Evolutionary conservation across 1,140 invertebrate species (phyloP).

Genomic region (Drosophila pseudoobscura): DNA sequence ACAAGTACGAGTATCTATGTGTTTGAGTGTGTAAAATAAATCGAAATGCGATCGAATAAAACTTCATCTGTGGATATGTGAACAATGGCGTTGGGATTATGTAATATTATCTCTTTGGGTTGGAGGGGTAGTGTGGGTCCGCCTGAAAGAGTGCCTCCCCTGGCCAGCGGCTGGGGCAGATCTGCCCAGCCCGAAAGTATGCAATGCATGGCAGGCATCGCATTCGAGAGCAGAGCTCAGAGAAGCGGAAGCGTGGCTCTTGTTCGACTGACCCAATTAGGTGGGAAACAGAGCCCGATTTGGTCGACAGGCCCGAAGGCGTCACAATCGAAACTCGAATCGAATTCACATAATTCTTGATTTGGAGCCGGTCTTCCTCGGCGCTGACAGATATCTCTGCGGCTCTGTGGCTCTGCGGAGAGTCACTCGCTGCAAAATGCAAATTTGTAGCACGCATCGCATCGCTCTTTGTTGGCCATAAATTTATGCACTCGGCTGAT

Average conservation of each 20-base stretch:
- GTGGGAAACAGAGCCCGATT: background rate
- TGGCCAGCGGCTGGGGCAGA: background rate
- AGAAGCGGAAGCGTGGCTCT: background rate
- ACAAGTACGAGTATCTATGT: constrained; percentile 17
- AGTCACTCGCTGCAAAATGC: constrained; percentile 34
- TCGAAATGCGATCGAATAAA: constrained; percentile 46
- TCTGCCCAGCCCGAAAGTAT: constrained; percentile 27
- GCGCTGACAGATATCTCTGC: constrained; percentile 19
- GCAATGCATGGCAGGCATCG: background rate
- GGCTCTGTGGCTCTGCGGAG: background rate
- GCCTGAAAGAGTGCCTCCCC: constrained; percentile 21
- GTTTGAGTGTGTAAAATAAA: constrained; percentile 40
- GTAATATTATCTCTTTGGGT: background rate
- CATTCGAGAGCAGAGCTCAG: background rate
- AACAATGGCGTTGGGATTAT: background rate
- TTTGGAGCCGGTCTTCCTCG: no score
- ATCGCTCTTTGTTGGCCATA: constrained; percentile 29
- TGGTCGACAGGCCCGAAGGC: background rate
- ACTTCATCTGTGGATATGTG: constrained; percentile 42
- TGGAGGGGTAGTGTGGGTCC: background rate
- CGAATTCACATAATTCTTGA: constrained; percentile 5
- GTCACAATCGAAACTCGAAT: constrained; percentile 4
- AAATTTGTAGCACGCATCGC: constrained; percentile 32
- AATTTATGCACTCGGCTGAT: constrained; percentile 49
- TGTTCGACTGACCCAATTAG: constrained; percentile 32